Percentiles rank a stretch among this genome's conserved stretches.
Evolutionary conservation across 2,113 vertebrate genomes (phyloP).

Genomic region (Otocyon megalotis): DNA sequence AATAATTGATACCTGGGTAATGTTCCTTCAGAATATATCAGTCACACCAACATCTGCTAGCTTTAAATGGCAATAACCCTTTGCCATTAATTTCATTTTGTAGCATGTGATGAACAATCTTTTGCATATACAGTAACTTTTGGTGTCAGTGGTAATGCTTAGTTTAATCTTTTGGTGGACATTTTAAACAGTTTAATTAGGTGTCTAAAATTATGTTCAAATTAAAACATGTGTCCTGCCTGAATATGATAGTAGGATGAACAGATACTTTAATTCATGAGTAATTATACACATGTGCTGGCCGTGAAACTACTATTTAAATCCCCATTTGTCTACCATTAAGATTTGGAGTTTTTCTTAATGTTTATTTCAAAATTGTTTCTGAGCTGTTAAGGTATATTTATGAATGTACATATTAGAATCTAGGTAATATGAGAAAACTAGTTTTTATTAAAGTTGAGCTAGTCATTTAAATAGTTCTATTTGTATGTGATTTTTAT

Average conservation of each 20-base stretch:
- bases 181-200: constrained; percentile 4
- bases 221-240: constrained; percentile 26
- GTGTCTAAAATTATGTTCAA: constrained; percentile 22
- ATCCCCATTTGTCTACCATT: background rate
- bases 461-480: background rate
- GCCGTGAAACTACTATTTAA: background rate
- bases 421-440: constrained; percentile 32
- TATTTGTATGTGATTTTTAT: constrained; percentile 39
- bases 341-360: background rate
- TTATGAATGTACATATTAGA: constrained; percentile 22
- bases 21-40: background rate
- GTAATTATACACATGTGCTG: background rate
- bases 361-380: constrained; percentile 20
- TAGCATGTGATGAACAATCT: background rate
- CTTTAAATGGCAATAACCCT: background rate
- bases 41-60: background rate
- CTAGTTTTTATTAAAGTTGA: background rate
- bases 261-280: background rate
- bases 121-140: background rate
- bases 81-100: constrained; percentile 32
- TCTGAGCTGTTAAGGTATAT: constrained; percentile 45
- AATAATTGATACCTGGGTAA: background rate
- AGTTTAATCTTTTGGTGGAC: background rate
- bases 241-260: background rate
- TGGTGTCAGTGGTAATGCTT: background rate